Conservation (phyloP, 2,888 invertebrate species). For the Fabriciana adippe region DNA sequence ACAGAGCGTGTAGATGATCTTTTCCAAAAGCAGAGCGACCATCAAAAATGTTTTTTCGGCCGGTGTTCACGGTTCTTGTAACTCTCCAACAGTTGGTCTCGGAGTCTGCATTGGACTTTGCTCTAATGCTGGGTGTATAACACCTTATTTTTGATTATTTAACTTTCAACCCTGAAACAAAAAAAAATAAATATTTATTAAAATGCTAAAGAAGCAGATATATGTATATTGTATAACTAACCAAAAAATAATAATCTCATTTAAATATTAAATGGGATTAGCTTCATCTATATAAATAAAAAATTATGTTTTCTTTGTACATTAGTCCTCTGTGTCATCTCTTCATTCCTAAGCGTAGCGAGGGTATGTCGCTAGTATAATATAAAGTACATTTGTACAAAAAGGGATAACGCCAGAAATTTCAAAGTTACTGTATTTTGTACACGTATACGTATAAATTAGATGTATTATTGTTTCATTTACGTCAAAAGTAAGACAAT, state of each 20-base stretch:
- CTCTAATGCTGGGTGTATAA: conserved; percentile 49
- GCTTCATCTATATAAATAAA: conserved; percentile 1
- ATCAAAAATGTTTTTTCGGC: conserved; percentile 67
- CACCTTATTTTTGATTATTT: conserved; percentile 56
- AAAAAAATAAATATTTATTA: conserved; percentile 19
- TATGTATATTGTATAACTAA: not conserved
- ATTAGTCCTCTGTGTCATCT: too few relatives aligned
- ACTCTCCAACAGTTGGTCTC: conserved; percentile 54
- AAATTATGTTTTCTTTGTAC: not conserved
- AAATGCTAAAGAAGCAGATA: not conserved
- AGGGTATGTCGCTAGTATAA: too few relatives aligned
- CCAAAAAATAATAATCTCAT: too few relatives aligned
- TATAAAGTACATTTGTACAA: too few relatives aligned
- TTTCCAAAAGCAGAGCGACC: conserved; percentile 71
- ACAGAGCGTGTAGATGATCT: conserved; percentile 74
- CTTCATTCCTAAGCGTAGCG: too few relatives aligned
- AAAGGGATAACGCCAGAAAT: too few relatives aligned
- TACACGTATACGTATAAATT: too few relatives aligned
- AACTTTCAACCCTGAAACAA: conserved; percentile 74
- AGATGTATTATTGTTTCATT: too few relatives aligned
- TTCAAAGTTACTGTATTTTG: too few relatives aligned
- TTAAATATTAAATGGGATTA: too few relatives aligned
- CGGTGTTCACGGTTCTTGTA: conserved; percentile 60
- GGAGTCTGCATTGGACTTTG: conserved; percentile 65
- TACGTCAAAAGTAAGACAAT: too few relatives aligned